Percentiles rank a stretch among this genome's conserved stretches.
phyloP scores from a whole-genome alignment of 1,140 invertebrate species.

The Sarcophaga peregrina region DNA sequence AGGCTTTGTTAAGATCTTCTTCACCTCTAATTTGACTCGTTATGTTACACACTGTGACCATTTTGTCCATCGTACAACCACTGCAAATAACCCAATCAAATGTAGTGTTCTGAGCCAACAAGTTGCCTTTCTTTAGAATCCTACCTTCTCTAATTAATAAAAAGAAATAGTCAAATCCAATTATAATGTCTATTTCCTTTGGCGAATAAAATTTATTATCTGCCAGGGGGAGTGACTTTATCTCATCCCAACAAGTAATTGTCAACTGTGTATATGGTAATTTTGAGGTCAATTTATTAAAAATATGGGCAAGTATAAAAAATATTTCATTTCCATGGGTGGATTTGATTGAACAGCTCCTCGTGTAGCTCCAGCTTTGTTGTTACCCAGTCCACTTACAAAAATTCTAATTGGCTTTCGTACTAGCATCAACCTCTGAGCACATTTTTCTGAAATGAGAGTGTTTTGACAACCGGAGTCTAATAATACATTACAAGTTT shows the following conservation, averaged over 20 bases:
- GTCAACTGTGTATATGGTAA: not conserved
- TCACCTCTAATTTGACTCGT: not conserved
- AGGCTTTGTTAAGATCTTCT: not conserved
- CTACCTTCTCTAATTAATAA: not conserved
- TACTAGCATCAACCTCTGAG: not conserved
- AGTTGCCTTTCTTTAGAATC: not conserved
- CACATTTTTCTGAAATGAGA: not conserved
- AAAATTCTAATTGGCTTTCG: not conserved
- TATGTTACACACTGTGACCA: not conserved
- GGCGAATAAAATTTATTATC: conserved; percentile 12
- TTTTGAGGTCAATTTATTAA: conserved; percentile 6
- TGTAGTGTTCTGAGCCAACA: not conserved
- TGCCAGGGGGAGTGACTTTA: not conserved
- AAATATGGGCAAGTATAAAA: not conserved
- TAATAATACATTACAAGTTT: not conserved
- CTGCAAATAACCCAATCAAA: not conserved
- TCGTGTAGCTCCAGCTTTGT: not conserved
- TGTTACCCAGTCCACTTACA: not conserved
- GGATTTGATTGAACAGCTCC: conserved; percentile 7
- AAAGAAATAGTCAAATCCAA: conserved; percentile 16
- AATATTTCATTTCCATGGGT: not conserved
- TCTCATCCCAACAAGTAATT: not conserved
- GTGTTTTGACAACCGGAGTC: not conserved
- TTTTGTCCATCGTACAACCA: not conserved
- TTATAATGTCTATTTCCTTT: conserved; percentile 12